These are phyloP conservation scores for Anguilla pacifica DNA, from an alignment of 2,797 vertebrate genomes.

Conservation along the genomic window DNA sequence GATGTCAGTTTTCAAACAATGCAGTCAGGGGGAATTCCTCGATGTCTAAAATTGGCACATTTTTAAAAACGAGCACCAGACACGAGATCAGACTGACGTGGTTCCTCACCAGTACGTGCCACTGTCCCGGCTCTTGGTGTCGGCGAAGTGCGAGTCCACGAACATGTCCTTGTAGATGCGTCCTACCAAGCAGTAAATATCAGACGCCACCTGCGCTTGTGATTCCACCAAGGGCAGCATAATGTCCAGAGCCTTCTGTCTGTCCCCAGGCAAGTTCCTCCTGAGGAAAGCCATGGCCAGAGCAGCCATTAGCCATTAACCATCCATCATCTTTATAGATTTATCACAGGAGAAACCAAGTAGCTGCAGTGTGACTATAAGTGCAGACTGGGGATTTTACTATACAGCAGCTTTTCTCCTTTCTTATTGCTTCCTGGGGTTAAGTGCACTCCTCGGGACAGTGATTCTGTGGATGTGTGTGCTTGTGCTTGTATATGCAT, in stretches of 20 bases:
- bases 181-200: conserved; percentile 95
- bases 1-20: background rate
- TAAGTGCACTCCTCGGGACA: background rate
- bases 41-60: background rate
- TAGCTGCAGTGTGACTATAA: background rate
- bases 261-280: conserved; percentile 89
- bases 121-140: conserved; percentile 87
- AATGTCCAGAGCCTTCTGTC: conserved; percentile 90
- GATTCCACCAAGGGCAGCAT: conserved; percentile 91
- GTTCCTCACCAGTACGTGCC: conserved; percentile 83
- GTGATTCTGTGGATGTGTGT: background rate
- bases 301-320: background rate
- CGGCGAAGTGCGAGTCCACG: conserved; percentile 89
- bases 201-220: conserved; percentile 91
- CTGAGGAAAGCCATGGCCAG: conserved; percentile 58
- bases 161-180: conserved; percentile 97
- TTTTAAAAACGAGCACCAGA: background rate
- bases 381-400: background rate
- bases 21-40: background rate
- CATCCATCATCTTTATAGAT: background rate
- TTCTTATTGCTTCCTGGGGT: background rate
- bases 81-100: background rate
- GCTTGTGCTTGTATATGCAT: no score
- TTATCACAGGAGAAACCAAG: background rate
- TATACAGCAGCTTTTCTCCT: background rate